Evolutionary conservation across 2,888 invertebrate species (phyloP).

Genomic region (Oscheius onirici): DNA sequence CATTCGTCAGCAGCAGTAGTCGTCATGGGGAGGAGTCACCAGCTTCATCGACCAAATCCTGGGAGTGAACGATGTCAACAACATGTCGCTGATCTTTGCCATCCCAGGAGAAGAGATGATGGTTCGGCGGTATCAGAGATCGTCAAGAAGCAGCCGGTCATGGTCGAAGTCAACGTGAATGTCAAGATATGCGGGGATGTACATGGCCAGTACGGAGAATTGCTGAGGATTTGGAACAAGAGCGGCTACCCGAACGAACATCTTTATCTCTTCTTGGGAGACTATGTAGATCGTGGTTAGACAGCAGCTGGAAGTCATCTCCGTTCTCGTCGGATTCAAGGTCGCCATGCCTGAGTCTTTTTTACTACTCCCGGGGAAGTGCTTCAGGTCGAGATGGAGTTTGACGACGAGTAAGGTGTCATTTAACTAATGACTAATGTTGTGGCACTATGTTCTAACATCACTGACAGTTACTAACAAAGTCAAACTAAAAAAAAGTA

Average conservation of each 20-base stretch:
- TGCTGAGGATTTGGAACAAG: constrained; percentile 61
- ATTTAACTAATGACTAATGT: no score
- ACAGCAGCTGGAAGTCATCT: constrained; percentile 43
- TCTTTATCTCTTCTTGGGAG: constrained; percentile 62
- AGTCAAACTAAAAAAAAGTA: background rate
- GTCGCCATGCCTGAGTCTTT: constrained; percentile 45
- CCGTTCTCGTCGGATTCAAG: constrained; percentile 53
- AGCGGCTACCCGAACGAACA: constrained; percentile 56
- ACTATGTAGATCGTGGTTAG: constrained; percentile 55
- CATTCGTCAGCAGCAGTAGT: no score
- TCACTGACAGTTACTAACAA: no score
- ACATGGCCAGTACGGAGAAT: constrained; percentile 45
- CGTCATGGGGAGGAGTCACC: no score
- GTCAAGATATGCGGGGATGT: constrained; percentile 38
- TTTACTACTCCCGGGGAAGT: constrained; percentile 60
- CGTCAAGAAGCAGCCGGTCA: constrained; percentile 48
- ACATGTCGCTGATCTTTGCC: constrained; percentile 50
- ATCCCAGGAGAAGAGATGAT: constrained; percentile 46
- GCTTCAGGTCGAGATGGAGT: no score
- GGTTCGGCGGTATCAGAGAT: constrained; percentile 40
- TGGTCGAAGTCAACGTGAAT: constrained; percentile 56
- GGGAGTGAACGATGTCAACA: constrained; percentile 50
- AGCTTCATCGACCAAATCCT: no score
- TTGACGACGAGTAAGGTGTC: no score
- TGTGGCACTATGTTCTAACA: no score